Conservation (phyloP, 2,113 vertebrate species). For the Vicugna pacos region DNA sequence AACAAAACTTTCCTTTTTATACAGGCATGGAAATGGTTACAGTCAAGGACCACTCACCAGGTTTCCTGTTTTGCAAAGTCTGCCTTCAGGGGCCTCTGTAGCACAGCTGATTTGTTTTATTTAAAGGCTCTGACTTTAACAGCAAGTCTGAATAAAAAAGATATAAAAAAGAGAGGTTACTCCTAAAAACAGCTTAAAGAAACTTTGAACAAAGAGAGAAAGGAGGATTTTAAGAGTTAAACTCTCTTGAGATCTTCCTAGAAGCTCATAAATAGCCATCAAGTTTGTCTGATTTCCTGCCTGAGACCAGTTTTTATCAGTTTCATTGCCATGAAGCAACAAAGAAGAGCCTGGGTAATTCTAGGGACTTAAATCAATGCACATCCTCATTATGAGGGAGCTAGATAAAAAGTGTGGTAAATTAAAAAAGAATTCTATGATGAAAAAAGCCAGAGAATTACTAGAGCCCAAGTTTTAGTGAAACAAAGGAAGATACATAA, state of each 20-base stretch:
- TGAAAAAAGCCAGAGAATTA: neutral
- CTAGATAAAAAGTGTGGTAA: neutral
- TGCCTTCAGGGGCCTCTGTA: neutral
- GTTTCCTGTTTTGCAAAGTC: neutral
- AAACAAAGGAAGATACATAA: neutral
- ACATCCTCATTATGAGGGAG: neutral
- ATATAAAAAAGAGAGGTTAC: neutral
- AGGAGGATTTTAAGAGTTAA: neutral
- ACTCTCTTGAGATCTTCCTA: neutral
- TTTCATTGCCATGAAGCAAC: neutral
- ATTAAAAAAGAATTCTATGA: neutral
- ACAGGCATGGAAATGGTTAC: neutral
- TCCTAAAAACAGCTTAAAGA: neutral
- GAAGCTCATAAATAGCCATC: neutral
- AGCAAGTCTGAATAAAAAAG: slow-evolving; percentile 34
- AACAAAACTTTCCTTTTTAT: neutral
- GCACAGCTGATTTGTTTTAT: neutral
- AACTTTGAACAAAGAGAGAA: neutral
- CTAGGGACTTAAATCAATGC: neutral
- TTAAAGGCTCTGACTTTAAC: neutral
- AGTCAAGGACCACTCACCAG: neutral
- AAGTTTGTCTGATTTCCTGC: neutral
- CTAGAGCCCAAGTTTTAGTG: neutral
- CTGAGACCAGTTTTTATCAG: neutral
- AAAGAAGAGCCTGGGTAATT: neutral